These are phyloP conservation scores for Apodemia mormo DNA, from an alignment of 2,888 invertebrate genomes.

Conservation along the genomic window DNA sequence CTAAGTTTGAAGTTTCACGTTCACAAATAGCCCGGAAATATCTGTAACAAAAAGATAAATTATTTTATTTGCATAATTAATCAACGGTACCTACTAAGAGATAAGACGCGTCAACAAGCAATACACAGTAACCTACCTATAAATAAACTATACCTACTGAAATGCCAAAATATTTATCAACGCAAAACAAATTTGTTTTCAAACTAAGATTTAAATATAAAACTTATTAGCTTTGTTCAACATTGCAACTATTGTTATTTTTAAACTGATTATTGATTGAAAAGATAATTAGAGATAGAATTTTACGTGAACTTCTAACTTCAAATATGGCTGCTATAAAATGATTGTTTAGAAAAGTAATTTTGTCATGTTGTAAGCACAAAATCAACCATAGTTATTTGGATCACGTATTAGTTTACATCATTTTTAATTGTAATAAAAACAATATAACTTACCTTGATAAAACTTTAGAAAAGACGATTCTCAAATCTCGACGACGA, in stretches of 20 bases:
- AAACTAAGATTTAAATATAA: neutral
- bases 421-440: neutral
- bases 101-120: slow-evolving; percentile 76
- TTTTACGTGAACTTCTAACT: slow-evolving; percentile 52
- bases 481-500: slow-evolving; percentile 77
- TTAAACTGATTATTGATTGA: slow-evolving; percentile 47
- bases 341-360: neutral
- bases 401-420: neutral
- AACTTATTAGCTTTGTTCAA: neutral
- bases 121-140: slow-evolving; percentile 29
- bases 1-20: slow-evolving; percentile 74
- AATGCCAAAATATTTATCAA: slow-evolving; percentile 25
- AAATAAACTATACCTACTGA: slow-evolving; percentile 25
- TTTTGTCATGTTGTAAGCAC: neutral
- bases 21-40: slow-evolving; percentile 74
- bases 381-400: neutral
- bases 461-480: slow-evolving; percentile 79
- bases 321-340: slow-evolving; percentile 69
- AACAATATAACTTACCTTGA: slow-evolving; percentile 63
- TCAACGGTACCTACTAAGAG: slow-evolving; percentile 39
- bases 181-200: slow-evolving; percentile 27
- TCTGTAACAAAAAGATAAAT: slow-evolving; percentile 62
- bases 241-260: neutral
- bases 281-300: slow-evolving; percentile 59
- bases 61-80: slow-evolving; percentile 38